Conservation (phyloP, 2,113 vertebrate genomes). For the Lepus timidus region DNA sequence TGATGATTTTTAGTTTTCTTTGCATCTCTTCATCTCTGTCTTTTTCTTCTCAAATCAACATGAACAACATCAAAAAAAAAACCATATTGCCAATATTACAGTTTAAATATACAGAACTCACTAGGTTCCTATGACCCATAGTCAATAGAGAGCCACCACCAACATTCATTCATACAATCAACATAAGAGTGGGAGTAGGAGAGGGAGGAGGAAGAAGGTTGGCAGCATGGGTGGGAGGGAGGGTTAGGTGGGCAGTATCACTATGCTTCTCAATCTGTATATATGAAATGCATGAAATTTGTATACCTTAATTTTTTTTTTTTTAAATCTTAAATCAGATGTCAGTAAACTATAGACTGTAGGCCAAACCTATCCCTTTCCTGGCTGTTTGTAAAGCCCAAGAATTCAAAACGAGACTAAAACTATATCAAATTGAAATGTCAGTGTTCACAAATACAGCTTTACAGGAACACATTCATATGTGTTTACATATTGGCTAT, state of each 20-base stretch:
- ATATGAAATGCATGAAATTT: no score
- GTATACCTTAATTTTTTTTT: no score
- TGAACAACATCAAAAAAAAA: not conserved
- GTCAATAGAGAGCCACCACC: not conserved
- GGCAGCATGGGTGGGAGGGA: no score
- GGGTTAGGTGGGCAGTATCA: no score
- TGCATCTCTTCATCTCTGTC: not conserved
- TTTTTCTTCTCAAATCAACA: constrained; percentile 29
- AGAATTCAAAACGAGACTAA: not conserved
- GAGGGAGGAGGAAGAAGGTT: no score
- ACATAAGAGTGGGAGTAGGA: no score
- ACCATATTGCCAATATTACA: not conserved
- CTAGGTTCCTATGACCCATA: not conserved
- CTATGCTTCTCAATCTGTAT: no score
- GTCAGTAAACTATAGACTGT: not conserved
- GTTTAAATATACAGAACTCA: not conserved
- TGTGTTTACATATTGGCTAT: not conserved
- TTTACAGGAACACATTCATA: not conserved
- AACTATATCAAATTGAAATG: not conserved
- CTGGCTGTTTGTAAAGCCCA: not conserved
- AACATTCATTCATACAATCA: not conserved
- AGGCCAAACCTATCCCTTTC: not conserved
- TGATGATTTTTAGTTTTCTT: not conserved
- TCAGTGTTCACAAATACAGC: not conserved
- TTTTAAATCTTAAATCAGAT: not conserved